Conservation (phyloP, 2,888 invertebrate species). For the Rhopalosiphum nymphaeae region DNA sequence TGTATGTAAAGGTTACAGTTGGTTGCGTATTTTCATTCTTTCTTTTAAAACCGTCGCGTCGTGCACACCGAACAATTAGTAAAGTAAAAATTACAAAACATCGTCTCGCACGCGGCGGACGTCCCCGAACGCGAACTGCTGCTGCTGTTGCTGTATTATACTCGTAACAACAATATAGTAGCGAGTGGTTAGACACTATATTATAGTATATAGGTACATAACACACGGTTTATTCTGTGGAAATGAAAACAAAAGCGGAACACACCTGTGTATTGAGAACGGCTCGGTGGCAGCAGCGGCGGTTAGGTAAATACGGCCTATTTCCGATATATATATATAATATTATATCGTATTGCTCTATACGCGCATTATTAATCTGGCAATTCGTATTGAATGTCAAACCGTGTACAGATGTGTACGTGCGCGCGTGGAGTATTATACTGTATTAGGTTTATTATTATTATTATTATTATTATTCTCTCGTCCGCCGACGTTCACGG, state of each 20-base stretch:
- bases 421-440: not conserved
- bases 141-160: not conserved
- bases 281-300: not conserved
- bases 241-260: constrained; percentile 54
- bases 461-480: constrained; percentile 43
- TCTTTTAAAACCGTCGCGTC: not conserved
- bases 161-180: not conserved
- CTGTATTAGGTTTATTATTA: not conserved
- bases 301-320: constrained; percentile 10
- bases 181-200: not conserved
- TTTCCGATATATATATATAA: not conserved
- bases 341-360: not conserved
- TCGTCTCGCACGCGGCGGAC: not conserved
- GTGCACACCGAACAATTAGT: not conserved
- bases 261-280: constrained; percentile 17
- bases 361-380: constrained; percentile 12
- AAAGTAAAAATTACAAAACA: constrained; percentile 27
- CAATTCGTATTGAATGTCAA: constrained; percentile 46
- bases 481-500: constrained; percentile 38
- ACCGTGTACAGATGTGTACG: not conserved
- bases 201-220: not conserved
- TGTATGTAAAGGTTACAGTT: not conserved
- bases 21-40: not conserved
- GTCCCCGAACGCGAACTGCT: not conserved
- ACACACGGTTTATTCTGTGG: not conserved